Evolutionary conservation across 2,113 vertebrate genomes (phyloP).

Genomic region (Antechinus flavipes): DNA sequence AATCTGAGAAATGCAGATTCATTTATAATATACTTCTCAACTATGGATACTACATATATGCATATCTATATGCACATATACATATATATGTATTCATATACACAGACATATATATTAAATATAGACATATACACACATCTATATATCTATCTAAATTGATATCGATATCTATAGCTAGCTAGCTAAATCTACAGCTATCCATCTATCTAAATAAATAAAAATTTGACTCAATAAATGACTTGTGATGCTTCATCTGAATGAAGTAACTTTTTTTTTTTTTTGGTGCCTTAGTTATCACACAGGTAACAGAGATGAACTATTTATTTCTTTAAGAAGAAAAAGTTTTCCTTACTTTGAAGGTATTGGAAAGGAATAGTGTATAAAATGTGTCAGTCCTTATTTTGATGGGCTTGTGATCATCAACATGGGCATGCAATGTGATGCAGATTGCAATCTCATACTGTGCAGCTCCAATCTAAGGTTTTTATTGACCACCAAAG

Average conservation of each 20-base stretch:
- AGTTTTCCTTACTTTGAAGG: background rate
- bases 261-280: constrained; percentile 22
- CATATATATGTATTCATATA: too few species aligned
- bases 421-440: background rate
- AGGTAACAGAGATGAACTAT: constrained; percentile 14
- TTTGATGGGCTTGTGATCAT: background rate
- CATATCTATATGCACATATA: too few species aligned
- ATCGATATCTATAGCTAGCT: too few species aligned
- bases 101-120: too few species aligned
- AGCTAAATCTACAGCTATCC: too few species aligned
- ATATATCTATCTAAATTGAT: too few species aligned
- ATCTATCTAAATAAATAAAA: too few species aligned
- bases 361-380: background rate
- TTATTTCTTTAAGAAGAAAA: constrained; percentile 30
- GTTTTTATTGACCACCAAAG: background rate
- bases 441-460: background rate
- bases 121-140: too few species aligned
- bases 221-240: constrained; percentile 38
- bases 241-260: constrained; percentile 30
- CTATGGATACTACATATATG: background rate
- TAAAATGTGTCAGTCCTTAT: background rate
- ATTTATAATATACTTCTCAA: constrained; percentile 8
- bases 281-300: background rate
- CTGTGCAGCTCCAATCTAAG: background rate
- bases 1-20: constrained; percentile 43